Conservation (phyloP, 2,113 vertebrate genomes). For the Diphyllodes magnificus region DNA sequence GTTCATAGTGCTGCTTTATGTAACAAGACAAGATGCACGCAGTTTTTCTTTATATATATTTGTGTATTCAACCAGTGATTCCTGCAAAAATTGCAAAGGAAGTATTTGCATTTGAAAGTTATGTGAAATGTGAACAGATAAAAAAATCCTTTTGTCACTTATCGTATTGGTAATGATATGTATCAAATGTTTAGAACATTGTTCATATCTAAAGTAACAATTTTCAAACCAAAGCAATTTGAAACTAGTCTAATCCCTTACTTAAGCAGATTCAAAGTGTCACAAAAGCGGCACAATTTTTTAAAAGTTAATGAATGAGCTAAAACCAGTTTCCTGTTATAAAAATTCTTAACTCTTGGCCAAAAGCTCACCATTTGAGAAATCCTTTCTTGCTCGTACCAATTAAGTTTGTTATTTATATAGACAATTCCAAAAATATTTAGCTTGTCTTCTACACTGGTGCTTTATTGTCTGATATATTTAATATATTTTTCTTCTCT, state of each 20-base stretch:
- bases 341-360: not conserved
- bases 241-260: not conserved
- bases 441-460: not conserved
- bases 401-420: not conserved
- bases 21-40: not conserved
- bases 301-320: not conserved
- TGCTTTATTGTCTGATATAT: not conserved
- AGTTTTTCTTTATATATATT: not conserved
- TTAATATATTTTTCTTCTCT: not conserved
- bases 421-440: not conserved
- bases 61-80: not conserved
- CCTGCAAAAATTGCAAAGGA: not conserved
- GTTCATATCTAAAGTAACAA: not conserved
- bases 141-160: not conserved
- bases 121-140: not conserved
- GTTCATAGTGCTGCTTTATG: not conserved
- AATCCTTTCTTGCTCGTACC: not conserved
- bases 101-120: not conserved
- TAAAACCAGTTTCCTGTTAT: not conserved
- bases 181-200: not conserved
- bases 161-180: not conserved
- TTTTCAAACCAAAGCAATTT: not conserved
- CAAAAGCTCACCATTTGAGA: not conserved
- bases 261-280: not conserved
- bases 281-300: not conserved